Conservation (phyloP, 2,797 vertebrate species). For the Glossophaga mutica region DNA sequence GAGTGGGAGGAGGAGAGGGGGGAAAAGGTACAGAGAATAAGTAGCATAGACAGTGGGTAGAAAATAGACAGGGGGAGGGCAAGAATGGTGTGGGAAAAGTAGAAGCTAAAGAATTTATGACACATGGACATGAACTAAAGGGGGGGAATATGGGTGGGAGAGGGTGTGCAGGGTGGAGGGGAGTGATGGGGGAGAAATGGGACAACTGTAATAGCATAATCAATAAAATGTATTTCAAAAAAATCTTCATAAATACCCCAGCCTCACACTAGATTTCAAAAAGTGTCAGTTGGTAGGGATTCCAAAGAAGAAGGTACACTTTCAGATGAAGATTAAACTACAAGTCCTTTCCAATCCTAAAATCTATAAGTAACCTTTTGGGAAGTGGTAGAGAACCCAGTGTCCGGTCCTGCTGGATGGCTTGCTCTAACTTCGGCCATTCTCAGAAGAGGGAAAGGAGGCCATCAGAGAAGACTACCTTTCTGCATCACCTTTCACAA, state of each 20-base stretch:
- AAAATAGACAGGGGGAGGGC: too few relatives aligned
- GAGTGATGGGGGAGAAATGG: too few relatives aligned
- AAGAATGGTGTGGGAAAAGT: too few relatives aligned
- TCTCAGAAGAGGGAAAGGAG: not conserved
- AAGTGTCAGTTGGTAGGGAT: not conserved
- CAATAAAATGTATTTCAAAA: too few relatives aligned
- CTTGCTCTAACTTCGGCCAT: not conserved
- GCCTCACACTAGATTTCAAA: not conserved
- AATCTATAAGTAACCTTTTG: not conserved
- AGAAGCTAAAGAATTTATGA: too few relatives aligned
- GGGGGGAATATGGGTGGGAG: too few relatives aligned
- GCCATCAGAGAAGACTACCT: not conserved
- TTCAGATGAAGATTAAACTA: not conserved
- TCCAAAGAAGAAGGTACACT: not conserved
- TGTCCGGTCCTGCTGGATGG: not conserved
- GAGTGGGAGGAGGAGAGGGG: too few relatives aligned
- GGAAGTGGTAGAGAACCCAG: not conserved
- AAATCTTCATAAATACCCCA: not conserved
- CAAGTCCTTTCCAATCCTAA: not conserved
- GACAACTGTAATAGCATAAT: too few relatives aligned
- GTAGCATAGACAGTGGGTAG: too few relatives aligned
- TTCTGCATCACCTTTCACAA: not conserved
- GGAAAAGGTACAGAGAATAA: too few relatives aligned
- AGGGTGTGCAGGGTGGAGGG: too few relatives aligned
- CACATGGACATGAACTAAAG: too few relatives aligned